These are phyloP conservation scores for Zele albiditarsus DNA, from an alignment of 2,888 invertebrate genomes.

Conservation along the genomic window DNA sequence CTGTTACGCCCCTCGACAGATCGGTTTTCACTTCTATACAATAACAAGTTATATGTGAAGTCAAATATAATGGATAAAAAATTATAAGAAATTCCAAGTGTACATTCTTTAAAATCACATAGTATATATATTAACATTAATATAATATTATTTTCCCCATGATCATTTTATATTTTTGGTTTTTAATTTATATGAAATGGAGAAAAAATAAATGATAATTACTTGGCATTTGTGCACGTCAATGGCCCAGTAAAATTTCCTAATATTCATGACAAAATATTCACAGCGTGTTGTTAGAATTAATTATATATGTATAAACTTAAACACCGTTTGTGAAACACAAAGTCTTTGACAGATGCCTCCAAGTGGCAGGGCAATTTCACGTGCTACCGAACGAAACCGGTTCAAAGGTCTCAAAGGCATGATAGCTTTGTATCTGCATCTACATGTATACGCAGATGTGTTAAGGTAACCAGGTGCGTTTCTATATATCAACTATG, in stretches of 20 bases:
- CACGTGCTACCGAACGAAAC: background rate
- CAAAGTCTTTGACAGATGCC: conserved; percentile 11
- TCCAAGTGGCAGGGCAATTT: background rate
- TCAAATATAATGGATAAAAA: too few species aligned
- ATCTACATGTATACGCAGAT: background rate
- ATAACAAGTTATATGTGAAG: too few species aligned
- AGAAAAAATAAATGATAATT: too few species aligned
- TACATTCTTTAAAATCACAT: too few species aligned
- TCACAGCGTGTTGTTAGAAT: background rate
- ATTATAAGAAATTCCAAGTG: too few species aligned
- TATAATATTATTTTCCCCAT: too few species aligned
- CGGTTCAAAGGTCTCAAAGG: conserved; percentile 10
- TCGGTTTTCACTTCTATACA: background rate
- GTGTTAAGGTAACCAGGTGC: background rate
- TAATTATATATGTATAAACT: background rate
- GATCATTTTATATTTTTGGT: too few species aligned
- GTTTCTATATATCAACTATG: background rate
- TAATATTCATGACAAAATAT: too few species aligned
- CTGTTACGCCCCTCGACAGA: background rate
- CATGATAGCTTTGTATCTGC: background rate
- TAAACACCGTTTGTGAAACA: background rate
- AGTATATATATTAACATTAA: too few species aligned
- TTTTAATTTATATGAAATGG: too few species aligned
- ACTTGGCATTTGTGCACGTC: too few species aligned
- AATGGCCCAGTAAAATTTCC: too few species aligned